Evolutionary conservation across 37 sponge, comb jelly and placozoan genomes (phyloP), one percentile per base, ranked within the genome.

Genomic region (Hormiphora californensis): DNA sequence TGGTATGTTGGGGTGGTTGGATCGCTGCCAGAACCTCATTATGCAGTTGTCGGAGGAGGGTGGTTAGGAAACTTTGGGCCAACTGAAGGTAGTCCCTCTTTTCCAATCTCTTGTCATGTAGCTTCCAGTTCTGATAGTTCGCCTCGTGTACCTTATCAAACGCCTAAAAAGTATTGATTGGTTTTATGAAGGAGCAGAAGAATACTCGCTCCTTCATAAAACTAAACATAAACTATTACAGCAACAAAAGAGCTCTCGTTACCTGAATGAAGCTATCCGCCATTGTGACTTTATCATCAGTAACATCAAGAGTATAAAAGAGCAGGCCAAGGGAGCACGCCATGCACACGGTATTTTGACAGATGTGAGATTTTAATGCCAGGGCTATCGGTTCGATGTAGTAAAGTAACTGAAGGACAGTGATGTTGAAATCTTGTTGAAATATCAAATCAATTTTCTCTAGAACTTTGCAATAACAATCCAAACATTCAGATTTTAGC

Each of bases 311-410:
- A 89, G 91, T 93, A 25, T 87, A 67, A 54, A 91, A 95, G 61
- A 95, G 92, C 23, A 95, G 89, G 43, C 91, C 91, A 7, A 95
- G 90, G 63, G 93, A 92, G 88, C 95, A 95, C 31, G 95, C 69
- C 34, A 95, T 88, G 54, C 95, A 95, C 43, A 89, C 87, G 51
- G 92, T 91, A 54, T 87, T 90, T 19, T 63, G 39, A 85, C 95
- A 95, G 7, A 89, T 54, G 85, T 95, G 95, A 33, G 86, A 90
- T 62, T 87, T 86, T 32, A 95, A 57, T 8, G 89, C 87, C 11
- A 85, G 69, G 3, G 90, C 57, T 25, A 93, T 34, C 4, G 94
- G 94, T 88, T 91, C 90, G 30, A 93, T 44, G 88, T 92, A 95
- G 67, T 93, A 95, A 28, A 95, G 89, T 36, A 93, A 88, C 95